A percentile compares a stretch with the other conserved stretches of the same genome.
These are phyloP conservation scores for Falco punctatus DNA, from an alignment of 2,113 vertebrate genomes.

Conservation along the genomic window DNA sequence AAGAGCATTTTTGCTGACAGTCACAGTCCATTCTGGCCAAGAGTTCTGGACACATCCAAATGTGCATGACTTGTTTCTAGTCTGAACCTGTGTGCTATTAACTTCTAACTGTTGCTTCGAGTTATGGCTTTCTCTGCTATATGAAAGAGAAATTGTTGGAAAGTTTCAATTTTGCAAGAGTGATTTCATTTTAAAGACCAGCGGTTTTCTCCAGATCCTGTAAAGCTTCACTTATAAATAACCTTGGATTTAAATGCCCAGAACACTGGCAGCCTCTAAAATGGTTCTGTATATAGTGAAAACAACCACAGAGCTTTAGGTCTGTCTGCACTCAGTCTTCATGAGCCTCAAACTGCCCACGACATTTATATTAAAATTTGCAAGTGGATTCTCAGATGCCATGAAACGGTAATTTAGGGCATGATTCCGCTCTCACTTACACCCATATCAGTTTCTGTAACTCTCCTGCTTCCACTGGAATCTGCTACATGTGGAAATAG, in stretches of 20 bases:
- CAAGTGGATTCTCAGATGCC: background rate
- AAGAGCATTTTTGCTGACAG: constrained; percentile 19
- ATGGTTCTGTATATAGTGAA: background rate
- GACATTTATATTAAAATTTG: constrained; percentile 2
- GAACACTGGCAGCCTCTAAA: background rate
- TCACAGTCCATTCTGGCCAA: background rate
- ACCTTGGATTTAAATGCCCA: background rate
- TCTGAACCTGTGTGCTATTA: constrained; percentile 14
- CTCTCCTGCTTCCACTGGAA: background rate
- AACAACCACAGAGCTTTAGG: background rate
- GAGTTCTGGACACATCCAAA: constrained; percentile 23
- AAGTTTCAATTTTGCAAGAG: constrained; percentile 8
- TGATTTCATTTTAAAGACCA: constrained; percentile 30
- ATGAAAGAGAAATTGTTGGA: background rate
- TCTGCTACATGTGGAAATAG: background rate
- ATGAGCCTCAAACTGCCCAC: background rate
- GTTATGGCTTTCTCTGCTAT: background rate
- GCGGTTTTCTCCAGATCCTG: background rate
- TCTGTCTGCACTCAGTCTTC: background rate
- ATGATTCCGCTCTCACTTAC: background rate
- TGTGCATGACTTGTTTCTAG: background rate
- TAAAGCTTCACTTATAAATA: constrained; percentile 30
- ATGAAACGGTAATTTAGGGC: background rate
- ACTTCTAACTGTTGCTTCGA: background rate
- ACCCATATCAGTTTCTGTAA: background rate